phyloP scores from a whole-genome alignment of 2,113 vertebrate species.

The Colius striatus region DNA sequence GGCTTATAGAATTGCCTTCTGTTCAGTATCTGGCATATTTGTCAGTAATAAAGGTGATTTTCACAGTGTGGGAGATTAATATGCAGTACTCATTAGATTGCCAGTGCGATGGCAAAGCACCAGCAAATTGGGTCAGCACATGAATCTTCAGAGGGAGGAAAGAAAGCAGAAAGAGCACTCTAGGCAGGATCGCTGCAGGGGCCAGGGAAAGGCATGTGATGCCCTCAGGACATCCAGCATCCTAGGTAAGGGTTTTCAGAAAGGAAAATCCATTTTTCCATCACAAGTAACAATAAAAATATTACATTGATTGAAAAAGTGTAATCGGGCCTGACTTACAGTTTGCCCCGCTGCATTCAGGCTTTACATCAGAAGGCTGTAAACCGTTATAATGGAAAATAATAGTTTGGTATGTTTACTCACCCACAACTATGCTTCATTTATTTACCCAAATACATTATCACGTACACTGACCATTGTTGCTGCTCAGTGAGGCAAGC shows the following conservation, averaged over 20 bases:
- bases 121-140: conserved; percentile 14
- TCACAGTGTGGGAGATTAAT: neutral
- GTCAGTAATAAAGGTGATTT: neutral
- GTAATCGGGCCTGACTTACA: conserved; percentile 31
- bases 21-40: neutral
- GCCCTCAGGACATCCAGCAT: neutral
- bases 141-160: neutral
- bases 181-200: neutral
- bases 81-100: neutral
- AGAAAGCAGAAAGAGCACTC: neutral
- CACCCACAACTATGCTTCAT: conserved; percentile 18
- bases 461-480: conserved; percentile 27
- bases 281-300: conserved; percentile 42
- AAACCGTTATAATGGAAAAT: conserved; percentile 32
- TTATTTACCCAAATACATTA: conserved; percentile 42
- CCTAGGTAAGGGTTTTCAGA: neutral
- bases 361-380: neutral
- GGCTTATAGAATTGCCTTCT: neutral
- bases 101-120: neutral
- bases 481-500: neutral
- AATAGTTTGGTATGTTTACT: conserved; percentile 33
- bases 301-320: conserved; percentile 28
- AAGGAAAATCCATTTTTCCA: conserved; percentile 40
- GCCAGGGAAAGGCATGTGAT: neutral
- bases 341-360: conserved; percentile 24